Percentiles rank a stretch among this genome's conserved stretches.
Conservation (phyloP, 53 echinoderm and acorn worm species). For the Holothuria scabra region DNA sequence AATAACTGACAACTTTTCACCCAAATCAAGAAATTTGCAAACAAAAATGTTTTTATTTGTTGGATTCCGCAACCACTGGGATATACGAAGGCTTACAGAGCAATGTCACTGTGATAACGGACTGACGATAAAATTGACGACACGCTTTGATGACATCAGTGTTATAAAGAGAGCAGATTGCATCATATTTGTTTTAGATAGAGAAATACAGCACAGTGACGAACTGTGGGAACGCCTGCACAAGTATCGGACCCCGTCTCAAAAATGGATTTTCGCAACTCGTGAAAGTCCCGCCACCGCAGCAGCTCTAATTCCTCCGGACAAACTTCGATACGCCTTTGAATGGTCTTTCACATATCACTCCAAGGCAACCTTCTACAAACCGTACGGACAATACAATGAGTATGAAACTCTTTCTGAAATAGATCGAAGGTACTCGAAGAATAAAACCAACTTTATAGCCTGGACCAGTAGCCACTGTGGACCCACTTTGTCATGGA, state of each 20-base stretch:
- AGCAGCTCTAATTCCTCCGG: neutral
- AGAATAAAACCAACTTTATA: neutral
- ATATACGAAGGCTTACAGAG: neutral
- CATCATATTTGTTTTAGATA: conserved; percentile 13
- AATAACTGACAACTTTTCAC: too few species aligned
- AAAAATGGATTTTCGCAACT: conserved; percentile 14
- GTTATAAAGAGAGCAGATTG: neutral
- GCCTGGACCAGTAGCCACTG: conserved; percentile 41
- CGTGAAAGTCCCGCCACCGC: conserved; percentile 13
- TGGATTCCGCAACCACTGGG: conserved; percentile 25
- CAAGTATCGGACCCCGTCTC: neutral
- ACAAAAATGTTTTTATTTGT: conserved; percentile 27
- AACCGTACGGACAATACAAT: conserved; percentile 30
- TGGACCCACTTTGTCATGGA: neutral
- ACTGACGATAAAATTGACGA: neutral
- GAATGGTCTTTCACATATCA: conserved; percentile 43
- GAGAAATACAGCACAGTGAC: neutral
- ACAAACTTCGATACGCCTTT: neutral
- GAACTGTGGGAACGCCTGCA: neutral
- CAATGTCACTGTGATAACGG: conserved; percentile 3
- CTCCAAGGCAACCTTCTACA: neutral
- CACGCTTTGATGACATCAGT: neutral
- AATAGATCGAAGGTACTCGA: neutral
- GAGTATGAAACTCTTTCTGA: neutral
- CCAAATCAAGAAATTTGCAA: too few species aligned